These are phyloP conservation scores for Arctopsyche grandis DNA, from an alignment of 1,140 invertebrate genomes.

Conservation along the genomic window DNA sequence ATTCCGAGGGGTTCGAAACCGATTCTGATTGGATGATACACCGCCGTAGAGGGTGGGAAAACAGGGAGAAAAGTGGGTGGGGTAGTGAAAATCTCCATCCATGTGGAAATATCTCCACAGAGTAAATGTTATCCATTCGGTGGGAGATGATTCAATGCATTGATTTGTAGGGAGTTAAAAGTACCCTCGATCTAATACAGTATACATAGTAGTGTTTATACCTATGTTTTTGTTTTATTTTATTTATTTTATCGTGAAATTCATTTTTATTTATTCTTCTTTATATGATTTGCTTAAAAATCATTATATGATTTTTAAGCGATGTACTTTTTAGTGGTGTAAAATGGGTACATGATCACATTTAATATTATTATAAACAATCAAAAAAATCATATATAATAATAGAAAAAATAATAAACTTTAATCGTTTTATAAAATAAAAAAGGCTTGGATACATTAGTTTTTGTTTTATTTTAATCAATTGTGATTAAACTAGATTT, in stretches of 20 bases:
- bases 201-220: neutral
- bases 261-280: too few species aligned
- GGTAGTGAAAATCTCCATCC: constrained; percentile 14
- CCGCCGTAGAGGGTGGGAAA: neutral
- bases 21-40: constrained; percentile 38
- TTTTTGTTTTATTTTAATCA: too few species aligned
- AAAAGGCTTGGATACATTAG: too few species aligned
- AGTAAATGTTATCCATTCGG: constrained; percentile 34
- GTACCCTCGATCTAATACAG: neutral
- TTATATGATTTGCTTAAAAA: too few species aligned
- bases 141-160: constrained; percentile 36
- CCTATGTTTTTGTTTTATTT: neutral
- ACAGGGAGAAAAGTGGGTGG: neutral
- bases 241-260: neutral
- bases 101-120: constrained; percentile 40
- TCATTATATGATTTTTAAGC: too few species aligned
- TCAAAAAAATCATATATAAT: too few species aligned
- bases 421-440: too few species aligned
- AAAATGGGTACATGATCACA: too few species aligned
- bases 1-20: constrained; percentile 30
- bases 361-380: too few species aligned
- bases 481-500: too few species aligned
- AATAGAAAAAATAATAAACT: too few species aligned
- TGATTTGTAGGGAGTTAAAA: constrained; percentile 18
- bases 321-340: too few species aligned